These are phyloP conservation scores for Pyrocoelia pectoralis DNA, from an alignment of 2,888 invertebrate genomes.

Conservation along the genomic window DNA sequence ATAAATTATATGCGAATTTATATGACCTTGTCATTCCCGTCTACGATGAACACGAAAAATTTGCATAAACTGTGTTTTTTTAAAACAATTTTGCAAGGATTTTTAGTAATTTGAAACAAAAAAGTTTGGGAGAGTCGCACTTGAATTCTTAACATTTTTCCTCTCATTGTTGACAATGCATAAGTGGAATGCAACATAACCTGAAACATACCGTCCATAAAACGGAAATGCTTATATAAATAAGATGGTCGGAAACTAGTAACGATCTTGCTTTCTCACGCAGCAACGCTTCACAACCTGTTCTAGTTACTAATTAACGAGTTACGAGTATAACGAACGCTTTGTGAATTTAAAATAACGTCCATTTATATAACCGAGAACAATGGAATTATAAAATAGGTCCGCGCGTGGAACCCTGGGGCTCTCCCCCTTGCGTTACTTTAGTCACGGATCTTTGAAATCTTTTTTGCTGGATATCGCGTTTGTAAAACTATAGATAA, in stretches of 20 bases:
- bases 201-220: not conserved
- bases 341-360: constrained; percentile 17
- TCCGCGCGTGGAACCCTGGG: not conserved
- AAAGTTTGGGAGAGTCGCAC: not conserved
- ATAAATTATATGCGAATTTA: constrained; percentile 1
- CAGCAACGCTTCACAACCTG: constrained; percentile 23
- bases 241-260: constrained; percentile 20
- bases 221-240: constrained; percentile 18
- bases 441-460: no score
- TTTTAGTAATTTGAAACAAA: not conserved
- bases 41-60: not conserved
- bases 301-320: constrained; percentile 32
- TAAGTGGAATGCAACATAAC: not conserved
- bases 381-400: not conserved
- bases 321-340: constrained; percentile 27
- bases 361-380: no score
- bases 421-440: not conserved
- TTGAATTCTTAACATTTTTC: not conserved
- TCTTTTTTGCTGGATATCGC: not conserved
- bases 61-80: not conserved
- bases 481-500: not conserved
- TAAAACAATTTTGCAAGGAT: no score
- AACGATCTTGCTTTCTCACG: constrained; percentile 33
- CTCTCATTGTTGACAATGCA: not conserved
- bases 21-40: not conserved